Evolutionary conservation across 1,140 invertebrate species (phyloP).

Genomic region (Camponotus pennsylvanicus): DNA sequence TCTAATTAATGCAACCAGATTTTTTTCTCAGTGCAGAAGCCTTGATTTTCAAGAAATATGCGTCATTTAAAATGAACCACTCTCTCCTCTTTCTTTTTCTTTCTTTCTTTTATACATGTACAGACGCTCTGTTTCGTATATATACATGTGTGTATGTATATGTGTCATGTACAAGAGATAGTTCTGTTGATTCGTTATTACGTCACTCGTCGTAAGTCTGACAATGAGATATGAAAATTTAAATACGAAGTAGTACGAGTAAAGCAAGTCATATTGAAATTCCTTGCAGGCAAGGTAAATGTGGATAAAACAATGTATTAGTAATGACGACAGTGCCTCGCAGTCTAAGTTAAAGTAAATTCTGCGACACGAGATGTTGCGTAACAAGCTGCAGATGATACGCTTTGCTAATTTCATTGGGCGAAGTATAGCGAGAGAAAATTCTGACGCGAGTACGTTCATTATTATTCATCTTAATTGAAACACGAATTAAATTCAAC

Average conservation of each 20-base stretch:
- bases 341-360: conserved; percentile 43
- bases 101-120: too few species aligned
- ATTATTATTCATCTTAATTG: conserved; percentile 60
- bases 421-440: conserved; percentile 46
- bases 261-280: conserved; percentile 2
- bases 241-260: background rate
- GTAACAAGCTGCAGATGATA: conserved; percentile 47
- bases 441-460: conserved; percentile 51
- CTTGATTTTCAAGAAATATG: too few species aligned
- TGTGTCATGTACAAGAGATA: background rate
- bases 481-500: conserved; percentile 56
- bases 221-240: background rate
- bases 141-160: too few species aligned
- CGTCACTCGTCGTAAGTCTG: background rate
- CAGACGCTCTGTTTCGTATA: too few species aligned
- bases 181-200: background rate
- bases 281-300: conserved; percentile 30
- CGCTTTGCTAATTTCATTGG: conserved; percentile 47
- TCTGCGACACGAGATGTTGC: conserved; percentile 15
- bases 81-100: too few species aligned
- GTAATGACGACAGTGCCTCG: conserved; percentile 24
- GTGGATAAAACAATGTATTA: conserved; percentile 16
- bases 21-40: too few species aligned
- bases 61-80: too few species aligned
- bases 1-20: too few species aligned